Percentiles rank a stretch among this genome's conserved stretches.
phyloP scores from a whole-genome alignment of 2,888 invertebrate species.

The Didymodactylos carnosus region DNA sequence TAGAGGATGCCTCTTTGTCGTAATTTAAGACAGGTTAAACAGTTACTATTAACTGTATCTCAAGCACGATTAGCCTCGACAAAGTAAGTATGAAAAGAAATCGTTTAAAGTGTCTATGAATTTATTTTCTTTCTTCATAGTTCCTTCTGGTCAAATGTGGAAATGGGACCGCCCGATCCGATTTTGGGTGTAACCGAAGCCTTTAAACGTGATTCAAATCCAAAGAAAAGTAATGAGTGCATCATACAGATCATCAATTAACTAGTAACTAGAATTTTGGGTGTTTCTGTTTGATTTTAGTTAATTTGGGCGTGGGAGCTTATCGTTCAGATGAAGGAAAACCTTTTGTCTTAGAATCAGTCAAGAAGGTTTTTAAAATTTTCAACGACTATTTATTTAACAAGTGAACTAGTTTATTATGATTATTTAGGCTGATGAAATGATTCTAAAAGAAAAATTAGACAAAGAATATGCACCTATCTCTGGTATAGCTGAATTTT shows the following conservation, averaged over 20 bases:
- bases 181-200: slow-evolving; percentile 94
- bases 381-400: too few relatives aligned
- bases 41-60: too few relatives aligned
- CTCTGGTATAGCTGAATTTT: slow-evolving; percentile 61
- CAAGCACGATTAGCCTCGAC: too few relatives aligned
- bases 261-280: too few relatives aligned
- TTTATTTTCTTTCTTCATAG: neutral
- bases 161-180: slow-evolving; percentile 91
- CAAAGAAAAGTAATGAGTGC: slow-evolving; percentile 51
- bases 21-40: too few relatives aligned
- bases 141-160: slow-evolving; percentile 44
- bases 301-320: slow-evolving; percentile 70
- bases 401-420: too few relatives aligned
- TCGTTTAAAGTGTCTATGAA: neutral
- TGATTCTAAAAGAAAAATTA: slow-evolving; percentile 46
- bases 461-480: slow-evolving; percentile 93
- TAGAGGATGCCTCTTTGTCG: too few relatives aligned
- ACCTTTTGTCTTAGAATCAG: slow-evolving; percentile 75
- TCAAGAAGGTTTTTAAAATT: too few relatives aligned
- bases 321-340: slow-evolving; percentile 93
- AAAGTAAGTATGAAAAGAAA: neutral
- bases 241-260: too few relatives aligned
- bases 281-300: slow-evolving; percentile 38
- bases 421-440: slow-evolving; percentile 76
- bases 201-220: slow-evolving; percentile 64